These are phyloP conservation scores for Melipona quadrifasciata DNA, from an alignment of 1,140 invertebrate genomes.

Conservation along the genomic window DNA sequence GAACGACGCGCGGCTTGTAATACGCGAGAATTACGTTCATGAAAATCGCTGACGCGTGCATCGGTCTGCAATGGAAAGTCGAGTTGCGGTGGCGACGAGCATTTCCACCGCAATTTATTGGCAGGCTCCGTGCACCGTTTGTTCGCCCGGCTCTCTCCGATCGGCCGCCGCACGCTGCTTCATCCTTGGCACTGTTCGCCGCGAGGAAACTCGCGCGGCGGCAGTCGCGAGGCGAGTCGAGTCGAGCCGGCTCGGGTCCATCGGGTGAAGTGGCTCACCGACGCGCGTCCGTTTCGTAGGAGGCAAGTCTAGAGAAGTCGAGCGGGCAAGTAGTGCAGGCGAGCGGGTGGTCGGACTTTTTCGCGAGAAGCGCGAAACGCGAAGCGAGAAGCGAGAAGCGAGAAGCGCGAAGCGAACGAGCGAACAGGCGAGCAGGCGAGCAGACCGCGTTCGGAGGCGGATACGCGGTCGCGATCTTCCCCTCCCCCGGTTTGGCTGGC, in stretches of 20 bases:
- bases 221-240: constrained; percentile 29
- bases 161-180: not conserved
- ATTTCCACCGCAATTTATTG: constrained; percentile 11
- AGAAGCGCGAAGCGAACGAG: constrained; percentile 1
- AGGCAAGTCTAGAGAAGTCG: constrained; percentile 43
- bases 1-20: not conserved
- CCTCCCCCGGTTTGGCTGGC: constrained; percentile 34
- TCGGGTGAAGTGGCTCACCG: not conserved
- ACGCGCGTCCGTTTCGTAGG: not conserved
- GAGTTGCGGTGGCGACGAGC: not conserved
- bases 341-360: constrained; percentile 69
- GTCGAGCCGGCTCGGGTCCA: not conserved
- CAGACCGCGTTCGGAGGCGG: constrained; percentile 68
- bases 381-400: no score
- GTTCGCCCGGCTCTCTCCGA: not conserved
- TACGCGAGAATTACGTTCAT: constrained; percentile 6
- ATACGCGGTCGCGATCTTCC: constrained; percentile 63
- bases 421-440: constrained; percentile 60
- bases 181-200: not conserved
- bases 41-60: constrained; percentile 25
- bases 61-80: not conserved
- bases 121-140: not conserved
- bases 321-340: constrained; percentile 67
- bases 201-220: not conserved
- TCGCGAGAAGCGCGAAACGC: constrained; percentile 39